Conservation (phyloP, 2,797 vertebrate genomes). For the Sardinella longiceps region DNA sequence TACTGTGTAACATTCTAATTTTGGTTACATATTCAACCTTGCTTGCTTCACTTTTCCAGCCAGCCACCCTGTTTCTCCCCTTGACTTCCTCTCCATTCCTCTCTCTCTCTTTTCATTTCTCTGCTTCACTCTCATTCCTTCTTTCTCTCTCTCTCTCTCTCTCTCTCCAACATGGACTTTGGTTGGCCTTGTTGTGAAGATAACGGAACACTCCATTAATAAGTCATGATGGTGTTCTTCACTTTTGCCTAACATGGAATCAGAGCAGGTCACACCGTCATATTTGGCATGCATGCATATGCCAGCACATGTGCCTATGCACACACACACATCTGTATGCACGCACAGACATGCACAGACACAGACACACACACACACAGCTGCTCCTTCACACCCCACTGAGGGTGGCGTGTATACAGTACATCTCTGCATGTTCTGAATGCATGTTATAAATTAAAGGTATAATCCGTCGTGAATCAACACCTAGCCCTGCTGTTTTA, state of each 20-base stretch:
- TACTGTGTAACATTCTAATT: not conserved
- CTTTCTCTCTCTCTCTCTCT: not conserved
- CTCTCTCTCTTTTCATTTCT: not conserved
- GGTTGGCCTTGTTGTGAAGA: conserved; percentile 3
- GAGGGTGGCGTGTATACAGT: not conserved
- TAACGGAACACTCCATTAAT: not conserved
- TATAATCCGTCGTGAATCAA: too few relatives aligned
- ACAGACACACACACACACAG: not conserved
- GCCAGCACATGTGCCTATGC: not conserved
- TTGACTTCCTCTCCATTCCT: not conserved
- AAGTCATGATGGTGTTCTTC: not conserved
- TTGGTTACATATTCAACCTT: not conserved
- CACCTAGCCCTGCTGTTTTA: too few relatives aligned
- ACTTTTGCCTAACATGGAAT: not conserved
- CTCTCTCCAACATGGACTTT: not conserved
- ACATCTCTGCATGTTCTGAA: not conserved
- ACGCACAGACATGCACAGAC: not conserved
- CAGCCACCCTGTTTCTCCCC: not conserved
- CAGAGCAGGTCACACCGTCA: not conserved
- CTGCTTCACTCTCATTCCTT: not conserved
- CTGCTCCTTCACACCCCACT: not conserved
- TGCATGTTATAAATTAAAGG: too few relatives aligned
- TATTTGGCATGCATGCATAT: not conserved
- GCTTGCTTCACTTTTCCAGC: not conserved
- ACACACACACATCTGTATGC: not conserved